Evolutionary conservation across 2,113 vertebrate genomes (phyloP).

Genomic region (Atrichornis clamosus): DNA sequence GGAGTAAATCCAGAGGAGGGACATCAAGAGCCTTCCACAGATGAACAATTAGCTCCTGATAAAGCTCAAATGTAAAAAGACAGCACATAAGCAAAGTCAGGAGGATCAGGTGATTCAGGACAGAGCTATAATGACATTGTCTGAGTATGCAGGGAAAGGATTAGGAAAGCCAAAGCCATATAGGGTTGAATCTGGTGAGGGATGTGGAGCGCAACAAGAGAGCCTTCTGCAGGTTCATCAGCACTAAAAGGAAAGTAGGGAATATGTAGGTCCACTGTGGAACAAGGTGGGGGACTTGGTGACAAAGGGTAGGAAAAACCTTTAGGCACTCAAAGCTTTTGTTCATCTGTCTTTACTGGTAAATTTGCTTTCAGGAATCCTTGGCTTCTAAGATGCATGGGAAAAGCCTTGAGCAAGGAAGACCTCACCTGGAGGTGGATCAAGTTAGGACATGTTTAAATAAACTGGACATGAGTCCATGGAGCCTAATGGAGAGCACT

Average conservation of each 20-base stretch:
- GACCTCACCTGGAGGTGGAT: not conserved
- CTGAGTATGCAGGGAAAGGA: not conserved
- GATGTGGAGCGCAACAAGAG: not conserved
- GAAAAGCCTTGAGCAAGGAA: not conserved
- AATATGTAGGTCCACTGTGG: not conserved
- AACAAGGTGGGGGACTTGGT: not conserved
- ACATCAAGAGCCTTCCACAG: not conserved
- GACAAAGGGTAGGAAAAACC: not conserved
- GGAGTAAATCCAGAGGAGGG: not conserved
- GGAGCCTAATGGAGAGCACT: not conserved
- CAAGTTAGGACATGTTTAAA: not conserved
- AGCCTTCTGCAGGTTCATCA: not conserved
- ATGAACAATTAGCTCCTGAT: not conserved
- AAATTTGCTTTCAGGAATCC: not conserved
- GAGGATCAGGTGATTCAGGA: not conserved
- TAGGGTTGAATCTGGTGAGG: too few relatives aligned
- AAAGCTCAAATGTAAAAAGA: not conserved
- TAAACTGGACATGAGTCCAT: not conserved
- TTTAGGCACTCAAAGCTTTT: not conserved
- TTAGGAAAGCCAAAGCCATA: not conserved
- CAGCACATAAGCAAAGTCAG: not conserved
- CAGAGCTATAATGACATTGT: not conserved
- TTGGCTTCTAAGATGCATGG: not conserved
- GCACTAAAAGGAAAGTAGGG: not conserved
- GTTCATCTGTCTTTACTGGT: not conserved